phyloP scores from a whole-genome alignment of 1,140 invertebrate species.

The roundworm (Caenorhabditis elegans) region WBcel235 BX284606.5:10375001-10375500 shows the following conservation, averaged over 20 bases:
- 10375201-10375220: too few species aligned
- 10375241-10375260: neutral
- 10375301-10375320: constrained; percentile 58
- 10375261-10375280: neutral
- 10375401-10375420: constrained; percentile 41
- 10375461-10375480: constrained; percentile 49
- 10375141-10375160: constrained; percentile 50
- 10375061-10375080: too few species aligned
- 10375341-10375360: constrained; percentile 51
- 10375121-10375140: constrained; percentile 19
- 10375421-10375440: constrained; percentile 63
- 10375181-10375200: neutral
- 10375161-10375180: neutral
- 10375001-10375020: constrained; percentile 59
- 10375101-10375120: neutral
- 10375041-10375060: too few species aligned
- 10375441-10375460: constrained; percentile 53
- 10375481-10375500: constrained; percentile 53
- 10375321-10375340: constrained; percentile 52
- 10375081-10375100: neutral
- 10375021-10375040: neutral
- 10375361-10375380: constrained; percentile 54
- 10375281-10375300: constrained; percentile 29
- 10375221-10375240: too few species aligned
- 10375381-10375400: neutral